phyloP scores from a whole-genome alignment of 2,113 vertebrate genomes.

The Cathartes aura region DNA sequence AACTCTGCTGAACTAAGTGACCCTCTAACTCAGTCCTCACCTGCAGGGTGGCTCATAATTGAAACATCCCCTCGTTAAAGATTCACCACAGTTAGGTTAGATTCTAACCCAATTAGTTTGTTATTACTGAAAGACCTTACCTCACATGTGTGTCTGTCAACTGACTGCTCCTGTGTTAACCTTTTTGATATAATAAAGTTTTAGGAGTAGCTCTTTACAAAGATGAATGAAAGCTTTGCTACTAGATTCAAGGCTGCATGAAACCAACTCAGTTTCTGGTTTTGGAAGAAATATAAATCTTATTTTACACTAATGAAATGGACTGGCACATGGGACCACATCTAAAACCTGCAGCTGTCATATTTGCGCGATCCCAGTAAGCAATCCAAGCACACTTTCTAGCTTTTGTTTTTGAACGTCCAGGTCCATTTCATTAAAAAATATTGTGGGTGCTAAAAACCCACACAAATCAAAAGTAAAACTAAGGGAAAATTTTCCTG shows the following conservation, averaged over 20 bases:
- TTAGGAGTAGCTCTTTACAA: background rate
- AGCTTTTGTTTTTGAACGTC: background rate
- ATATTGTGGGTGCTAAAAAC: background rate
- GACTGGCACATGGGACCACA: background rate
- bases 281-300: background rate
- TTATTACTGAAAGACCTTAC: background rate
- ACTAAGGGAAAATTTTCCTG: background rate
- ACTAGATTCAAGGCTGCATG: background rate
- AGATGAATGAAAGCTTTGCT: background rate
- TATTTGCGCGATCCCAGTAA: background rate
- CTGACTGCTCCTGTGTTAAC: background rate
- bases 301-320: background rate
- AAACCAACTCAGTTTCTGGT: background rate
- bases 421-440: background rate
- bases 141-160: background rate
- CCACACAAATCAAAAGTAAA: background rate
- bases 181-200: background rate
- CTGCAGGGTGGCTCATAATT: background rate
- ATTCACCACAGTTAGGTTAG: background rate
- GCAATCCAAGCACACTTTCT: background rate
- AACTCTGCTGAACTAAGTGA: background rate
- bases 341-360: background rate
- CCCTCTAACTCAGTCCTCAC: background rate
- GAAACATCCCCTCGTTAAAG: background rate
- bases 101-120: background rate